A percentile compares a stretch with the other conserved stretches of the same genome.
These are phyloP conservation scores for Poeciliopsis retropinna DNA, from an alignment of 2,113 vertebrate species.

Conservation along the genomic window DNA sequence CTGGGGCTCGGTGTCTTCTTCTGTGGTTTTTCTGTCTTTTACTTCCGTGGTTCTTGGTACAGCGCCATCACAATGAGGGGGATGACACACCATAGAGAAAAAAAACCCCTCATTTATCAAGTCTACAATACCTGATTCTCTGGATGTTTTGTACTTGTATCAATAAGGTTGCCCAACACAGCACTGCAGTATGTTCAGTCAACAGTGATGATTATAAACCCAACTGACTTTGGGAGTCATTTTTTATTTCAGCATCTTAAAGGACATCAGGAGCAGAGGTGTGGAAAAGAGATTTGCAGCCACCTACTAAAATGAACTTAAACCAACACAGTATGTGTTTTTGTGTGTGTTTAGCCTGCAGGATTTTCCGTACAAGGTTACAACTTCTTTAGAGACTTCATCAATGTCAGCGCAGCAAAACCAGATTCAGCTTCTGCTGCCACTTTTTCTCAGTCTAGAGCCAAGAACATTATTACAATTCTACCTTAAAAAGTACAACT, in stretches of 20 bases:
- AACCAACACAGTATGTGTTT: slow-evolving; percentile 38
- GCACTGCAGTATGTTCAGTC: background rate
- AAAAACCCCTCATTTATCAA: no score
- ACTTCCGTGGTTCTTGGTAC: no score
- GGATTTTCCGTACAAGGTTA: slow-evolving; percentile 52
- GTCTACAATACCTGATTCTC: no score
- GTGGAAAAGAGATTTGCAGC: slow-evolving; percentile 53
- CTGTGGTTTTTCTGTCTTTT: no score
- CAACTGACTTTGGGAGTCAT: slow-evolving; percentile 32
- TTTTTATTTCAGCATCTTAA: slow-evolving; percentile 47
- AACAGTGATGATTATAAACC: slow-evolving; percentile 13
- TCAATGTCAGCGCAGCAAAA: slow-evolving; percentile 54
- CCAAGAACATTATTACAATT: slow-evolving; percentile 46
- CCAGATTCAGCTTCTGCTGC: slow-evolving; percentile 25
- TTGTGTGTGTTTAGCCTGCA: slow-evolving; percentile 33
- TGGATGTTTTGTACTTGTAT: no score
- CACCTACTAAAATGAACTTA: slow-evolving; percentile 52
- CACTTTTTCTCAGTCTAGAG: slow-evolving; percentile 24
- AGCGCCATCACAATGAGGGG: no score
- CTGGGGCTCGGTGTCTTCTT: no score
- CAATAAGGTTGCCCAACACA: background rate
- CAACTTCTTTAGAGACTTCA: slow-evolving; percentile 59
- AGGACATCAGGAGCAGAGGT: slow-evolving; percentile 44
- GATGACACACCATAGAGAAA: no score
- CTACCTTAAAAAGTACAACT: slow-evolving; percentile 31